Conservation (phyloP, 2,888 invertebrate genomes). For the Nematopogon swammerdamellus region DNA sequence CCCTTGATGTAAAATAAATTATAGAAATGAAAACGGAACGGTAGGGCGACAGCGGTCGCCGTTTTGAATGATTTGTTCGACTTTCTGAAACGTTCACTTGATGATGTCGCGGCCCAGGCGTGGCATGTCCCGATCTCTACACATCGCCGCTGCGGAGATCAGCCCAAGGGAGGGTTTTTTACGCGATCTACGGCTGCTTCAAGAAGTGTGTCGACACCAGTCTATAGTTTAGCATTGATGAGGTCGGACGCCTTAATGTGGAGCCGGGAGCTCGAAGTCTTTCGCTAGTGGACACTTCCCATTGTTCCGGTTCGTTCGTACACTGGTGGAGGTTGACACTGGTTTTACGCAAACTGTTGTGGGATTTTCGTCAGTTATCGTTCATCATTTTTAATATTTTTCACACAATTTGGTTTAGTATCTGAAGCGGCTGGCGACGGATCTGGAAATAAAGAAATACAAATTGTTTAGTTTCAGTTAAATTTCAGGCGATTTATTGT, state of each 20-base stretch:
- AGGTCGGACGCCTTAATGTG: constrained; percentile 7
- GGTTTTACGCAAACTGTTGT: not conserved
- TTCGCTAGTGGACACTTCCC: not conserved
- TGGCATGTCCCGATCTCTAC: constrained; percentile 74
- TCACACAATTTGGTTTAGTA: not conserved
- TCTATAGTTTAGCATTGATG: constrained; percentile 86
- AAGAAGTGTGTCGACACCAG: constrained; percentile 89
- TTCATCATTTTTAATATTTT: not conserved
- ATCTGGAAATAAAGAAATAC: not conserved
- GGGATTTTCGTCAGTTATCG: not conserved
- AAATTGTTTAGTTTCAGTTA: too few relatives aligned
- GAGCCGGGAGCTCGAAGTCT: not conserved
- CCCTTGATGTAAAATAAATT: constrained; percentile 52
- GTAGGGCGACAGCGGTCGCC: constrained; percentile 35
- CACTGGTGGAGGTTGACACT: not conserved
- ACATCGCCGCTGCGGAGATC: constrained; percentile 57
- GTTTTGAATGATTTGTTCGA: constrained; percentile 38
- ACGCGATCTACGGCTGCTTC: constrained; percentile 82
- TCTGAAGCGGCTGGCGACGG: too few relatives aligned
- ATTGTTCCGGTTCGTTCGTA: not conserved
- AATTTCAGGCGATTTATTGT: too few relatives aligned
- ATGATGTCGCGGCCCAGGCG: constrained; percentile 38
- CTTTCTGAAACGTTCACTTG: constrained; percentile 31
- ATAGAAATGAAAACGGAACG: constrained; percentile 51
- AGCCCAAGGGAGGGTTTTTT: not conserved